phyloP scores from a whole-genome alignment of 2,888 invertebrate genomes.

The Trissolcus brochymenae region DNA sequence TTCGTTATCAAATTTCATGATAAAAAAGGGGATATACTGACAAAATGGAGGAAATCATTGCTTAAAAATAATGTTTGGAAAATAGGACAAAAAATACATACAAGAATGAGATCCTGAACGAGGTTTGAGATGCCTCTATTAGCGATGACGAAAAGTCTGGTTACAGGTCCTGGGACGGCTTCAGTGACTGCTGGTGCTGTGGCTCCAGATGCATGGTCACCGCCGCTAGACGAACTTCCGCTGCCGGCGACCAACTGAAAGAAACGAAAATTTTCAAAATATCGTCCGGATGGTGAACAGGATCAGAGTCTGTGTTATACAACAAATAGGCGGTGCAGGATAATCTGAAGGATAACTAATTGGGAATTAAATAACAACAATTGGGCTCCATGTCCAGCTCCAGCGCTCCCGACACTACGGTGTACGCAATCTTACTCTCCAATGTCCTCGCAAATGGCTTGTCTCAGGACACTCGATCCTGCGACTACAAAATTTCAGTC shows the following conservation, averaged over 20 bases:
- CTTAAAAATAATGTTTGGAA: no score
- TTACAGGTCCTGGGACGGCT: conserved; percentile 92
- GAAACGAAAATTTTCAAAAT: no score
- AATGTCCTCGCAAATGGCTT: conserved; percentile 53
- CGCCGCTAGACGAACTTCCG: conserved; percentile 78
- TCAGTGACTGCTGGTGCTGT: conserved; percentile 78
- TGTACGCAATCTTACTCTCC: conserved; percentile 64
- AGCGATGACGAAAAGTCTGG: conserved; percentile 90
- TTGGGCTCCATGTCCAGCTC: conserved; percentile 73
- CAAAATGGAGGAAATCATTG: no score
- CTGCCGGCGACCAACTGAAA: conserved; percentile 88
- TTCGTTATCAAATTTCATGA: no score
- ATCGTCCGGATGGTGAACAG: neutral
- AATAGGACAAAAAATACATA: conserved; percentile 74
- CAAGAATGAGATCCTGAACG: conserved; percentile 91
- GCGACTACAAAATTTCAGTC: conserved; percentile 65
- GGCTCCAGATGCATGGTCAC: conserved; percentile 59
- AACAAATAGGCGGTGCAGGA: conserved; percentile 58
- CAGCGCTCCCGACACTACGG: conserved; percentile 76
- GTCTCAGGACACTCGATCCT: conserved; percentile 65
- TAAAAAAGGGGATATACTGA: no score
- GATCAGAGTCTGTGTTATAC: conserved; percentile 47
- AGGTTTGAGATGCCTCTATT: conserved; percentile 92
- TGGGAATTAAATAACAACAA: conserved; percentile 67
- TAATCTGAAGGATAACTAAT: conserved; percentile 53